These are phyloP conservation scores for Dasypogon diadema DNA, from an alignment of 2,888 invertebrate species.

Conservation along the genomic window DNA sequence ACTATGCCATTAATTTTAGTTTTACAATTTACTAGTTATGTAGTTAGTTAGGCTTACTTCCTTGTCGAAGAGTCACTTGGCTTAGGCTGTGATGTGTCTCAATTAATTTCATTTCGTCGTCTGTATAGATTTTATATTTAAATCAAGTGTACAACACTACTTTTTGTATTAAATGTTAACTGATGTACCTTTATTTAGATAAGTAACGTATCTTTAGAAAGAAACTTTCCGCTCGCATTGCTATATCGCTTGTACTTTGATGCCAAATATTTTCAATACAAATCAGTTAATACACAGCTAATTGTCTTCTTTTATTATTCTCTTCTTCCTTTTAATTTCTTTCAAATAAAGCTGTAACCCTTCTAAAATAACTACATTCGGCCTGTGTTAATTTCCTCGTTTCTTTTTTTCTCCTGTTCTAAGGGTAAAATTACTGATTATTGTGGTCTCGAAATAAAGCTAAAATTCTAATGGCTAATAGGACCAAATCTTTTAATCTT, in stretches of 20 bases:
- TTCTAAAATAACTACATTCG: no score
- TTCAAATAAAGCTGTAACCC: no score
- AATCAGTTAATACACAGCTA: neutral
- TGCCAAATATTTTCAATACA: slow-evolving; percentile 3
- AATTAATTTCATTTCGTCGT: slow-evolving; percentile 19
- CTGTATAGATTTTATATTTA: neutral
- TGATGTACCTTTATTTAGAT: neutral
- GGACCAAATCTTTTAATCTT: no score
- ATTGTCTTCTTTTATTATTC: neutral
- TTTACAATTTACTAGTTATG: neutral
- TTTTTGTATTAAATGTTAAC: slow-evolving; percentile 3
- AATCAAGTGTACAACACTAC: neutral
- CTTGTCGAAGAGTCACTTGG: slow-evolving; percentile 35
- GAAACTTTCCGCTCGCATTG: neutral
- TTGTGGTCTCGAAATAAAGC: no score
- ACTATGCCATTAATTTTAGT: neutral
- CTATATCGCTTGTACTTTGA: neutral
- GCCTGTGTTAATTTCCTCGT: no score
- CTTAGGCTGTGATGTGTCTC: slow-evolving; percentile 47
- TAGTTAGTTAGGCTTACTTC: neutral
- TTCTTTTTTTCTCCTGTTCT: no score
- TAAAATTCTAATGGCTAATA: no score
- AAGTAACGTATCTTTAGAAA: slow-evolving; percentile 1
- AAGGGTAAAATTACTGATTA: no score
- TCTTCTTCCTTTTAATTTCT: no score